Evolutionary conservation across 2,113 vertebrate species (phyloP).

Genomic region (Columba livia): DNA sequence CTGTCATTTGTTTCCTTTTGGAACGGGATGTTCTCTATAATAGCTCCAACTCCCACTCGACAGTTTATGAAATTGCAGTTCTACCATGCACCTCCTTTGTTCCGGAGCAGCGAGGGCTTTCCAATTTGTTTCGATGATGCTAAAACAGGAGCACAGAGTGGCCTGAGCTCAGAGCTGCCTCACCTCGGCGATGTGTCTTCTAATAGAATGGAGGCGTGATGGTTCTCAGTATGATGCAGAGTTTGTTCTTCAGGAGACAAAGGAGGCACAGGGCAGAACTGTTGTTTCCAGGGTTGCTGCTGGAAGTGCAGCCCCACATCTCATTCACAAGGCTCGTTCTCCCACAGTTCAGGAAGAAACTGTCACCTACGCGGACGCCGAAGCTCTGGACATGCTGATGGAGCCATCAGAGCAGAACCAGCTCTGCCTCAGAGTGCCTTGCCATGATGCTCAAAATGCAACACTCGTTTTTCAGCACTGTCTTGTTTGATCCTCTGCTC

Average conservation of each 20-base stretch:
- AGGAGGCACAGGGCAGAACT: neutral
- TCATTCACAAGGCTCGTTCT: neutral
- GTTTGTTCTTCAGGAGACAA: neutral
- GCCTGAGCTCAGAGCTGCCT: neutral
- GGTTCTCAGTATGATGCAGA: neutral
- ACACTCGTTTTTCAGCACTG: neutral
- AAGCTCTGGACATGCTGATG: neutral
- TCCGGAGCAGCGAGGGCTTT: neutral
- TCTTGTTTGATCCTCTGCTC: neutral
- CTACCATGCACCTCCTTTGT: conserved; percentile 30
- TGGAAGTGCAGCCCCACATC: neutral
- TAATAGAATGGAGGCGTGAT: neutral
- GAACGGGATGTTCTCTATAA: conserved; percentile 63
- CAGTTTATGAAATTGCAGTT: conserved; percentile 33
- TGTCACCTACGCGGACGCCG: neutral
- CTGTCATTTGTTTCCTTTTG: conserved; percentile 52
- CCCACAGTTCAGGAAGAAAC: neutral
- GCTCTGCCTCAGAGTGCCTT: neutral
- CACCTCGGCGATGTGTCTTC: neutral
- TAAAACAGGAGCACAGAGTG: neutral
- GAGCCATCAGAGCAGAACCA: neutral
- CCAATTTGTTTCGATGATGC: neutral
- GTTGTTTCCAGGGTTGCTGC: neutral
- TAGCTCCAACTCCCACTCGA: conserved; percentile 28
- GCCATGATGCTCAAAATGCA: neutral